Evolutionary conservation across 2,888 invertebrate genomes (phyloP), one percentile per base, ranked within the genome.

Genomic region (Torymus texanus): DNA sequence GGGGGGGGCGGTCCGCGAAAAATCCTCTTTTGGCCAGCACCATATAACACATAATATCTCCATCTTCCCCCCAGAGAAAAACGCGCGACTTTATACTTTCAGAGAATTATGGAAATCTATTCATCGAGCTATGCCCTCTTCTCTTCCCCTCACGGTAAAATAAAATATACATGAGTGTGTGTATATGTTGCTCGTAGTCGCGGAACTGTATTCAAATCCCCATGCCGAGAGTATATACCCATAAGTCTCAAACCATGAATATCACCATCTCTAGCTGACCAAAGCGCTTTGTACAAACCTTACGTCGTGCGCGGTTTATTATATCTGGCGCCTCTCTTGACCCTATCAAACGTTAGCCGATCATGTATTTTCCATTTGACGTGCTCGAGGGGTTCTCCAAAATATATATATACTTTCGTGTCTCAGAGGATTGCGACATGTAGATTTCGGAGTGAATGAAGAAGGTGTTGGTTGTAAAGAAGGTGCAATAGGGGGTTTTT

Each of bases 171-270:
- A 89, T 89, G 87, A 87, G 87, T 82, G 85, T 86, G 85, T 85
- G 85, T 86, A 85, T 83, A 82, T 84, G 84, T 85, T 83, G 82
- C 84, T 85, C 85, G 53, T 18, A 16, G 41, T 74, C 61, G 21
- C 12, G n/a, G 29, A 24, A 62, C 68, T 63, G 73, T 89, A 90
- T 90, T 89, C 89, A 90, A 90, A 90, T 89, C 86, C 86, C 85
- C 85, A 85, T 83, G 82, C 81, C 83, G 84, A 83, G 81, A 81
- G 84, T 85, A 29, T 29, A 29, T 41, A 41, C 41, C 86, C 85
- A 85, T 83, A 85, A 86, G 88, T 90, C 89, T 89, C 89, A 88
- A 85, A 86, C 89, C 89, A 89, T 90, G 90, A 90, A 90, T 90
- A 90, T 88, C 89, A 88, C 89, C 88, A 88, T 5, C 8, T 1